Base-by-base conservation (phyloP, 2,113 vertebrate species). In the Protobothrops mucrosquamatus region DNA sequence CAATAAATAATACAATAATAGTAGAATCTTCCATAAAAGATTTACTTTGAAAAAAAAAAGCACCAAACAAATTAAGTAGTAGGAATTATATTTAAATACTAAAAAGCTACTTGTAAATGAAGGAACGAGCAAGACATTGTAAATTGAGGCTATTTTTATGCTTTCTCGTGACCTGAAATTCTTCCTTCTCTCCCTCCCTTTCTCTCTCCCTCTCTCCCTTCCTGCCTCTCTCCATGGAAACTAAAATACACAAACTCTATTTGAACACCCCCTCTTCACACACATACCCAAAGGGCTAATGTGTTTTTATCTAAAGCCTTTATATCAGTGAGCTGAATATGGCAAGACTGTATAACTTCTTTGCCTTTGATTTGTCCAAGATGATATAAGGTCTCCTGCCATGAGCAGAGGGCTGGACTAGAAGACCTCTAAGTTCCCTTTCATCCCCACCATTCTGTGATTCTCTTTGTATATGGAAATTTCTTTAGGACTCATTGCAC, bases 1-100 rank as follows among this genome's bases (percentile, higher is more conserved):
- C 93, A 87, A 95, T 94, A 97, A 97, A 97, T 94, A 96, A 91
- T 94, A 95, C 43, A 96, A 94, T 91, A 95, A 92, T 93, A 93
- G 85, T 92, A 93, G 93, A 96, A n/a, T 39, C 74, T 96, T 96
- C 93, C 91, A 94, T 96, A 90, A 96, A 96, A 95, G 12, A 96
- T 95, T 96, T 95, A 96, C 90, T 96, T 93, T 92, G 94, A 74
- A 90, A 93, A 39, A 24, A 64, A 81, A 95, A 96, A 94, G 85
- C 94, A 94, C 95, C 55, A 95, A 95, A 95, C 94, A 95, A 96
- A 97, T 95, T 15, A 96, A 96, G 96, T 94, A 92, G 85, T 94
- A 94, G 91, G 95, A 95, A 92, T 89, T 94, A 93, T 93, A 88
- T 93, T 95, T 96, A 96, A 96, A 88, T 95, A 92, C 92, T 92